Base-by-base conservation (phyloP, 2,888 invertebrate species). In the Eucriotettix oculatus region DNA sequence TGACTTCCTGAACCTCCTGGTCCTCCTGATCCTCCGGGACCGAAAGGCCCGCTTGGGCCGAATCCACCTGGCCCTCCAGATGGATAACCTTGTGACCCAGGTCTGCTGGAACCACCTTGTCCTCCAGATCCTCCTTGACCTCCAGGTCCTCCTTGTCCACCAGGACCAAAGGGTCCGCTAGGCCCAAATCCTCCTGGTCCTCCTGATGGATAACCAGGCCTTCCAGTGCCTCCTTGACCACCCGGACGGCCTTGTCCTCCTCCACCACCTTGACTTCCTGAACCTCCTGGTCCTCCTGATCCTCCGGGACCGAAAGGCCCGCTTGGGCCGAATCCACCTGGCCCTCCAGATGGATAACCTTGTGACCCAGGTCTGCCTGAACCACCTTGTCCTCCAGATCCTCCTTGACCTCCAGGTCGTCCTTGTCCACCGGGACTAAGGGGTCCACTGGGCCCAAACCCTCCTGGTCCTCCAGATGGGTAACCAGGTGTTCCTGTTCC, bases 181-280 rank as follows among this genome's bases (percentile, higher is more conserved):
- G 63, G 63, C 16, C 60, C 40, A 16, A 61, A 52, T 14, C 64
- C 60, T 17, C 60, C 63, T 10, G 60, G 58, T 16, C 48, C 42
- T 2, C 60, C 58, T 14, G 52, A 42, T 53, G 56, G 67, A 48
- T 48, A 48, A 54, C 68, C 66, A 16, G 12, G 16, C 42, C 42
- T 1, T 17, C 67, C 53, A 68, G 66, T 42, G 67, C 65, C 57
- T 17, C 60, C 40, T 17, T 60, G 53, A 14, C 64, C 60, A 42
- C 60, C 63, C 9, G 60, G 58, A 14, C 41, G 52, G 9, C 60
- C 58, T 57, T 64, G 61, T 42, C 57, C 61, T 11, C n/a, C 58
- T 16, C 64, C 64, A 65, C 57, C 53, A 29, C 43, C 72, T 65
- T 64, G 65, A 68, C 63, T 63, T 65, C 62, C 65, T 44, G 58